Evolutionary conservation across 2,797 vertebrate genomes (phyloP).

Genomic region (Mallotus villosus): DNA sequence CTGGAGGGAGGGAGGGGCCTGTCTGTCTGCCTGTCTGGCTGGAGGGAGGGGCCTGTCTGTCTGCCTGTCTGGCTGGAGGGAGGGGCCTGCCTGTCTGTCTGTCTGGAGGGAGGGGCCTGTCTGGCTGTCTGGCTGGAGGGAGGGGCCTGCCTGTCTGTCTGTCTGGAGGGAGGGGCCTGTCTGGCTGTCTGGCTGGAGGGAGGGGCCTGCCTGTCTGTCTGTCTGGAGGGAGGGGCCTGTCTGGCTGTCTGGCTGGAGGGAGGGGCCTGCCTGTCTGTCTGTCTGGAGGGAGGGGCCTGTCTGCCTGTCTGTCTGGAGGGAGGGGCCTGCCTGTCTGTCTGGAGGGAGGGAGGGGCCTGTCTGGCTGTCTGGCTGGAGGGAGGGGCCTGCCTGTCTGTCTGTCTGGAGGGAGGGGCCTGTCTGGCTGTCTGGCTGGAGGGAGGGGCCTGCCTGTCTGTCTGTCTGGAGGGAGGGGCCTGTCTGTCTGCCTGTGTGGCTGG

Average conservation of each 20-base stretch:
- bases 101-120: slow-evolving; percentile 8
- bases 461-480: too few relatives aligned
- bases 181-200: not conserved
- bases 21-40: slow-evolving; percentile 6
- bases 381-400: too few relatives aligned
- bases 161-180: slow-evolving; percentile 8
- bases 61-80: slow-evolving; percentile 4
- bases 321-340: slow-evolving; percentile 1
- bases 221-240: slow-evolving; percentile 8
- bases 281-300: slow-evolving; percentile 12
- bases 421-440: slow-evolving; percentile 9
- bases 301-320: slow-evolving; percentile 4
- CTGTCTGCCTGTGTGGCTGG: slow-evolving; percentile 6
- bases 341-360: too few relatives aligned
- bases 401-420: too few relatives aligned
- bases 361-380: not conserved
- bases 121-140: not conserved
- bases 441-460: too few relatives aligned
- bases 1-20: not conserved
- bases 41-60: too few relatives aligned
- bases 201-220: too few relatives aligned
- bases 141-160: too few relatives aligned
- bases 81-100: too few relatives aligned
- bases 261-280: too few relatives aligned
- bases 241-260: not conserved